These are phyloP conservation scores for Siniperca obscura DNA, from an alignment of 2,797 vertebrate species.

Conservation along the genomic window DNA sequence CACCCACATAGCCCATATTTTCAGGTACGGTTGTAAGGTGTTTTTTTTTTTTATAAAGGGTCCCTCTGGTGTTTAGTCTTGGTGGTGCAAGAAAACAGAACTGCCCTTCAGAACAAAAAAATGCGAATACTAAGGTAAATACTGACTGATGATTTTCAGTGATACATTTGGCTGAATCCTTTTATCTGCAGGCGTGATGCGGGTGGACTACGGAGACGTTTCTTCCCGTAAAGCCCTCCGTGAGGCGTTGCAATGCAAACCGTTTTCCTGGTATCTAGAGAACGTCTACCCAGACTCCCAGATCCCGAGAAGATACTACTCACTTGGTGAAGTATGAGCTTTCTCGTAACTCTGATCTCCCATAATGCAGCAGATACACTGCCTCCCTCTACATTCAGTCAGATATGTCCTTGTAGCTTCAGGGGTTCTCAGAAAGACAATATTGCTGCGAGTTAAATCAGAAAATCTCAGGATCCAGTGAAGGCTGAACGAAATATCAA, in stretches of 20 bases:
- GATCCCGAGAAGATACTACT: slow-evolving; percentile 97
- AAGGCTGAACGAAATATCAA: slow-evolving; percentile 37
- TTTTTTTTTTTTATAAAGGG: slow-evolving; percentile 29
- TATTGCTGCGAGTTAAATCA: slow-evolving; percentile 40
- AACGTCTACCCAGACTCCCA: slow-evolving; percentile 98
- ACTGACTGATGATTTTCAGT: neutral
- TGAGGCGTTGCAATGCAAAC: slow-evolving; percentile 92
- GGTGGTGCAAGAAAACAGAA: slow-evolving; percentile 48
- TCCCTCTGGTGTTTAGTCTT: slow-evolving; percentile 78
- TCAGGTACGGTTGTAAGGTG: slow-evolving; percentile 17
- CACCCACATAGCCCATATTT: slow-evolving; percentile 27
- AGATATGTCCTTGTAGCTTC: slow-evolving; percentile 51
- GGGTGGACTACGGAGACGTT: slow-evolving; percentile 96
- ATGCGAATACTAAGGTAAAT: neutral
- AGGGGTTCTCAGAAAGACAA: slow-evolving; percentile 33
- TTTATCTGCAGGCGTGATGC: slow-evolving; percentile 90
- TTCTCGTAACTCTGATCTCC: slow-evolving; percentile 70
- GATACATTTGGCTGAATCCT: slow-evolving; percentile 18
- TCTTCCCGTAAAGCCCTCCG: slow-evolving; percentile 91
- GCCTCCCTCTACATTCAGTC: slow-evolving; percentile 38
- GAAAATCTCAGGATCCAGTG: slow-evolving; percentile 48
- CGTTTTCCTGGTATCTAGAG: slow-evolving; percentile 99
- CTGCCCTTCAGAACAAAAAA: neutral
- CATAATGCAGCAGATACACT: slow-evolving; percentile 30
- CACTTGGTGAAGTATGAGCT: slow-evolving; percentile 96